Evolutionary conservation across 2,797 vertebrate species (phyloP).

Genomic region (Margarornis squamiger): DNA sequence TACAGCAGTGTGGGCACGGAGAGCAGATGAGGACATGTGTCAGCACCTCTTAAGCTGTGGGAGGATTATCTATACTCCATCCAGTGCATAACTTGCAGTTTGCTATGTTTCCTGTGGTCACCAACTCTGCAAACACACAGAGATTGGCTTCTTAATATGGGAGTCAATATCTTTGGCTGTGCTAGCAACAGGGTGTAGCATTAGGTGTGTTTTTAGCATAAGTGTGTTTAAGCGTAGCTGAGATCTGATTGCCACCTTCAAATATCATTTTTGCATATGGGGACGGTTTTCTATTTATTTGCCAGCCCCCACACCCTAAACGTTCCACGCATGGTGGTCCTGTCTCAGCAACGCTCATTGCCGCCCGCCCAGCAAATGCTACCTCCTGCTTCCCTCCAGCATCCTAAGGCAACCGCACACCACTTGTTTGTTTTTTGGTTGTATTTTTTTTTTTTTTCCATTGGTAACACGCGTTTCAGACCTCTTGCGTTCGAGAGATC

Average conservation of each 20-base stretch:
- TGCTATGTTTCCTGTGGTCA: neutral
- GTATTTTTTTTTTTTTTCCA: too few species aligned
- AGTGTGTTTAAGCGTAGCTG: neutral
- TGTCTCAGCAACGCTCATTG: neutral
- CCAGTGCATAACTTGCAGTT: neutral
- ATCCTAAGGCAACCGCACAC: neutral
- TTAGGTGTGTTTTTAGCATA: neutral
- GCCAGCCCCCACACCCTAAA: neutral
- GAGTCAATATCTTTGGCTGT: neutral
- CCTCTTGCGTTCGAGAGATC: neutral
- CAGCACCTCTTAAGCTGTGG: neutral
- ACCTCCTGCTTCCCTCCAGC: neutral
- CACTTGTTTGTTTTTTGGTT: too few species aligned
- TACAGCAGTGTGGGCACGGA: neutral
- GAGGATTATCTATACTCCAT: neutral
- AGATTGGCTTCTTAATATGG: accelerated
- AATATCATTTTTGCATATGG: neutral
- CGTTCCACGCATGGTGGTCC: neutral
- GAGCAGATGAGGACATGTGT: neutral
- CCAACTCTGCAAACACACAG: neutral
- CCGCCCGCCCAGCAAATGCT: neutral
- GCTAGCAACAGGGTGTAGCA: neutral
- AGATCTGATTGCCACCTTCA: neutral
- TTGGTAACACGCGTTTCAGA: neutral
- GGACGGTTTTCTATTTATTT: neutral